Evolutionary conservation across 2,113 vertebrate species (phyloP).

Genomic region (Caranx melampygus): DNA sequence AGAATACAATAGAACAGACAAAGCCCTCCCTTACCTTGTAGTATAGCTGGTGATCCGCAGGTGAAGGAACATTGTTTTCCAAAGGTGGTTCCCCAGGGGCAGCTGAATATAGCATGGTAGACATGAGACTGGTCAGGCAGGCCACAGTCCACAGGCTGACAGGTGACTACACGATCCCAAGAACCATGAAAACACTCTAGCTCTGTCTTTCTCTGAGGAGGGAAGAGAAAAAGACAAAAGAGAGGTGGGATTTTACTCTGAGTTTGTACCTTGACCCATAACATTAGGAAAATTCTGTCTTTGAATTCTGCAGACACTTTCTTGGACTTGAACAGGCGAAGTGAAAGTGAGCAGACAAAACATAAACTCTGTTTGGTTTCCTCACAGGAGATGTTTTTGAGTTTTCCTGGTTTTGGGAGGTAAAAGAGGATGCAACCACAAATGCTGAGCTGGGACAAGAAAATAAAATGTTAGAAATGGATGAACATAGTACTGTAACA

Average conservation of each 20-base stretch:
- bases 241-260: background rate
- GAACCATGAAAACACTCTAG: conserved; percentile 87
- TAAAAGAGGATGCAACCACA: conserved; percentile 4
- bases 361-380: conserved; percentile 6
- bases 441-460: conserved; percentile 4
- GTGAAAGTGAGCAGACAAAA: background rate
- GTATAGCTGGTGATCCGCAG: conserved; percentile 93
- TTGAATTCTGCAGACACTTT: conserved; percentile 3
- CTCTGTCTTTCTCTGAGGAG: conserved; percentile 79
- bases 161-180: conserved; percentile 90
- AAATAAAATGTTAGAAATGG: conserved; percentile 6
- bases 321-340: background rate
- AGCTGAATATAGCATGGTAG: conserved; percentile 91
- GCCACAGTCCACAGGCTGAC: conserved; percentile 88
- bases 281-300: conserved; percentile 13
- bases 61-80: conserved; percentile 90
- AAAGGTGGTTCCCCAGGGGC: conserved; percentile 88
- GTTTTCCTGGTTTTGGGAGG: background rate
- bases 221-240: background rate
- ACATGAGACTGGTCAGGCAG: conserved; percentile 88
- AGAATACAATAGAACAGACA: background rate
- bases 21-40: conserved; percentile 87
- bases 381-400: background rate
- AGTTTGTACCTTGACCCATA: background rate
- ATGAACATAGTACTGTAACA: background rate